Base-by-base conservation (phyloP, 2,113 vertebrate species). In the Zosterops lateralis region DNA sequence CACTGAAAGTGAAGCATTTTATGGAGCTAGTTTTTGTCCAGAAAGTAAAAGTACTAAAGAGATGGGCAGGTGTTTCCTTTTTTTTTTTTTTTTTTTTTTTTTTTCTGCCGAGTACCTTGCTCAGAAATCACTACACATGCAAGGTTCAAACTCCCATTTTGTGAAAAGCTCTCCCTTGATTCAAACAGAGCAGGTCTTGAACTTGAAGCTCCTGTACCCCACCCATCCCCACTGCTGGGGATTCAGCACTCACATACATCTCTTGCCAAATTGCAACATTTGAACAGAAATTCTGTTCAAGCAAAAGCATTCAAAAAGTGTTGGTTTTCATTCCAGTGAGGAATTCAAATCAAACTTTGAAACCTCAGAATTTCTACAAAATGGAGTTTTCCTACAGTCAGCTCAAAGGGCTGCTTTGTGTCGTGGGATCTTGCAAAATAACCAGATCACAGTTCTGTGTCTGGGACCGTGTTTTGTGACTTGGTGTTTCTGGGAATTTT, bases 321-420 rank as follows among this genome's bases (percentile, higher is more conserved):
- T 86, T 92, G 34, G 32, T 89, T 93, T 96, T 96, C 93, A 53
- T 90, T 94, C 83, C 93, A 88, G 44, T 15, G 25, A 56, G 76
- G 79, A 80, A 89, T 34, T 89, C 76, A 96, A 95, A 94, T 64
- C 88, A 84, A 90, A 93, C 88, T 90, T 77, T 47, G 68, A 96
- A 92, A 94, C 92, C 89, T 95, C 90, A 88, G 64, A 92, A 76
- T 47, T 90, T 58, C 56, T 88, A 71, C 90, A 86, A 66, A 94
- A 70, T 4, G 2, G 79, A 88, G 50, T 71, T 84, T 72, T 92
- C 65, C 57, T 74, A 17, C 40, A 53, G 68, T 84, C 80, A 51
- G 65, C 90, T 89, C 57, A 92, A 90, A 92, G 65, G 73, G 60
- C 78, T 92, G 78, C 87, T 87, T 94, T 96, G 74, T 96, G 67